Base-by-base conservation (phyloP, 1,140 invertebrate species). In the Nephotettix cincticeps region DNA sequence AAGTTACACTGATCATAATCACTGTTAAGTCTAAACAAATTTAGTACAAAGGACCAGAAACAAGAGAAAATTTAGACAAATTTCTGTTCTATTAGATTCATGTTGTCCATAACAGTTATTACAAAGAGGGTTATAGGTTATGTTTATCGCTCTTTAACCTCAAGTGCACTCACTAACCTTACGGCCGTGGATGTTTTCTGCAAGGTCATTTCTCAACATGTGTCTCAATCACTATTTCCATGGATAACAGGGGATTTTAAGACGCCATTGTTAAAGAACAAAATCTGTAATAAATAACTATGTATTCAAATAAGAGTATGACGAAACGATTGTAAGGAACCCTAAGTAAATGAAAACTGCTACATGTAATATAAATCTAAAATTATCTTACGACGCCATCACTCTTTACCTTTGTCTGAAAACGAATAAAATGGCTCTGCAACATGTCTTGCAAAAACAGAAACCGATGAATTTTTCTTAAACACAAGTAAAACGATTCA, bases 331-430 rank as follows among this genome's bases (percentile, higher is more conserved):
- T 54, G 13, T n/a, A 54, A 54, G 23, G 47, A 54, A 54, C 9
- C 47, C 11, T n/a, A 6, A 36, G 32, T 36, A 36, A 36, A 36
- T n/a, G 40, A 56, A 63, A 69, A 71, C 64, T 73, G 45, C 70
- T 70, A 71, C 64, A 73, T 14, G 32, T 6, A 6, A 68, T 72
- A 70, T 77, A 75, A 74, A 77, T 81, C 81, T 82, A 81, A 81
- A 81, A 80, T 82, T 82, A 82, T 78, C 74, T 65, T 73, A 80
- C 79, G 84, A 84, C 85, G 84, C 85, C 85, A 86, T 86, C 45
- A 71, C 54, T 47, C 28, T 73, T 68, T 75, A 73, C 79, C 78
- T 81, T 80, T 78, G 76, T 71, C 30, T 75, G 78, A 78, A 79
- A 75, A 71, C 54, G 45, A 66, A 71, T 70, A 77, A 78, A 78